Percentiles rank a stretch among this genome's conserved stretches.
phyloP scores from a whole-genome alignment of 2,888 invertebrate species.

The Thymelicus acteon region DNA sequence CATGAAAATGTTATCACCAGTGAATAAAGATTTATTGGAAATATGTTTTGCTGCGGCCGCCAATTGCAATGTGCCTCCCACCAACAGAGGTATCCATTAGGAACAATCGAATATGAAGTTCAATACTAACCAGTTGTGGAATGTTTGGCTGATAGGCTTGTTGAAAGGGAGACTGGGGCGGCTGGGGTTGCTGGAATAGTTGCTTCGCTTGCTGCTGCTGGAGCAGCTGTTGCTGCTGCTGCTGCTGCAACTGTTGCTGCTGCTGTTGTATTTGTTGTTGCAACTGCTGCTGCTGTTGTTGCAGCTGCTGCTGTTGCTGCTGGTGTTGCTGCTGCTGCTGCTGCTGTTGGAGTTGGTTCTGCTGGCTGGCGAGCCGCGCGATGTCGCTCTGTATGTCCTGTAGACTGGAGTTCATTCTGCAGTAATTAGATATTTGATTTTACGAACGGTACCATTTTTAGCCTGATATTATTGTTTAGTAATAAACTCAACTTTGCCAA shows the following conservation, averaged over 20 bases:
- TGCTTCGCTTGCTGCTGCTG: conserved; percentile 83
- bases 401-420: conserved; percentile 96
- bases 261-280: conserved; percentile 73
- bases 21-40: not conserved
- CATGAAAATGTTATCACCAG: no score
- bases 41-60: conserved; percentile 6
- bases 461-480: no score
- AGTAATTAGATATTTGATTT: conserved; percentile 53
- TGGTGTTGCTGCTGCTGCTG: conserved; percentile 83
- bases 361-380: conserved; percentile 92
- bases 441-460: conserved; percentile 3
- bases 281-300: conserved; percentile 79
- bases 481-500: no score
- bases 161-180: conserved; percentile 78
- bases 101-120: not conserved
- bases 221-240: conserved; percentile 62
- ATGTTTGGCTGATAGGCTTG: conserved; percentile 77
- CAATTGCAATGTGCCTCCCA: not conserved
- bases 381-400: conserved; percentile 98
- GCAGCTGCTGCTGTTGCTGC: conserved; percentile 69
- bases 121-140: conserved; percentile 79
- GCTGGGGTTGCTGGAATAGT: conserved; percentile 58
- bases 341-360: conserved; percentile 73
- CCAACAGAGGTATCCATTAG: not conserved
- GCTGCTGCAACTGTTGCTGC: conserved; percentile 69